Percentiles rank a stretch among this genome's conserved stretches.
These are phyloP conservation scores for Alsophila aescularia DNA, from an alignment of 2,888 invertebrate genomes.

Conservation along the genomic window DNA sequence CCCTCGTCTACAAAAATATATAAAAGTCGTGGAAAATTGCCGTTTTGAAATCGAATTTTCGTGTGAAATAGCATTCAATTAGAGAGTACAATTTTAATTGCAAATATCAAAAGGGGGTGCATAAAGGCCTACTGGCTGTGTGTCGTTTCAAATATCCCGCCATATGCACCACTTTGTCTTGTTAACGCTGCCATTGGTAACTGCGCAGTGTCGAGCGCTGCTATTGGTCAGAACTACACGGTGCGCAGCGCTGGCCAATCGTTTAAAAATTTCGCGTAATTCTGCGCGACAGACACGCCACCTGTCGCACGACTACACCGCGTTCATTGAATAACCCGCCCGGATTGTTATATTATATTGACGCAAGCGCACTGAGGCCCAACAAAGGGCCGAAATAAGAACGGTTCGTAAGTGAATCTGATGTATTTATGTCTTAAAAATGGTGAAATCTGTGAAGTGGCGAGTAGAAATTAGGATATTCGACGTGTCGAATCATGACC, in stretches of 20 bases:
- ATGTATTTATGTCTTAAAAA: conserved; percentile 92
- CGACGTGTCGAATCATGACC: conserved; percentile 94
- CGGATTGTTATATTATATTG: conserved; percentile 75
- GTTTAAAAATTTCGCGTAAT: conserved; percentile 40
- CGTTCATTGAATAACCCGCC: conserved; percentile 80
- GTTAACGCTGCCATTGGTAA: conserved; percentile 58
- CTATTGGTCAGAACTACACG: conserved; percentile 58
- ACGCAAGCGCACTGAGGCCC: conserved; percentile 83
- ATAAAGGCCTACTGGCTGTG: conserved; percentile 42
- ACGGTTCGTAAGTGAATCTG: conserved; percentile 83
- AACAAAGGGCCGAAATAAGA: conserved; percentile 83
- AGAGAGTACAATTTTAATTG: conserved; percentile 10
- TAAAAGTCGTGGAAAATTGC: conserved; percentile 22
- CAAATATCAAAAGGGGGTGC: conserved; percentile 26
- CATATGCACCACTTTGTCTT: conserved; percentile 41
- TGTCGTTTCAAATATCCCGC: conserved; percentile 64
- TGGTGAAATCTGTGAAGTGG: conserved; percentile 92
- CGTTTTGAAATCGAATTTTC: conserved; percentile 9
- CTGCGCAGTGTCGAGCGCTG: conserved; percentile 41
- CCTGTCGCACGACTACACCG: conserved; percentile 73
- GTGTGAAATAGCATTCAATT: conserved; percentile 3
- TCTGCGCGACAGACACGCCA: conserved; percentile 74
- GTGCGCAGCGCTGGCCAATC: conserved; percentile 56
- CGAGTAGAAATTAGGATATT: conserved; percentile 93
- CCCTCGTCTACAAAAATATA: conserved; percentile 18